A percentile compares a stretch with the other conserved stretches of the same genome.
These are phyloP conservation scores for Drosophila kikkawai DNA, from an alignment of 1,140 invertebrate genomes.

Conservation along the genomic window DNA sequence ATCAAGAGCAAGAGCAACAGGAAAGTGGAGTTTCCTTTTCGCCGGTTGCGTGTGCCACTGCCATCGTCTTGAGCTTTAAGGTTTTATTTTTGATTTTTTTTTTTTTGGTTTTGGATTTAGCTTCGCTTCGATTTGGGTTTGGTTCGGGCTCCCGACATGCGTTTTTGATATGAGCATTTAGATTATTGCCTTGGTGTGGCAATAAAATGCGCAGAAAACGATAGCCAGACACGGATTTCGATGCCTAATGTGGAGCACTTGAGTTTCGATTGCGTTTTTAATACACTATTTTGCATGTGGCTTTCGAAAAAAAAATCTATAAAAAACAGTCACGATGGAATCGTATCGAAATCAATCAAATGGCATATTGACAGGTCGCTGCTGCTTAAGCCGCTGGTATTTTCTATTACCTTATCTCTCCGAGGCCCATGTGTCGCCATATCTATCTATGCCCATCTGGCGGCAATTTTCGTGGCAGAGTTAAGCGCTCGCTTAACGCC, in stretches of 20 bases:
- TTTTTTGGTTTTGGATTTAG: constrained; percentile 10
- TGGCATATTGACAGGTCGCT: constrained; percentile 70
- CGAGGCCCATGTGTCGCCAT: constrained; percentile 42
- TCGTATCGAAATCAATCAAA: constrained; percentile 66
- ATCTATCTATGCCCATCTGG: constrained; percentile 67
- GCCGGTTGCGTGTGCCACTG: constrained; percentile 61
- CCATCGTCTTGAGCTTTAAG: constrained; percentile 34
- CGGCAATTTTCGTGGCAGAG: constrained; percentile 48
- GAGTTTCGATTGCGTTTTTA: constrained; percentile 33
- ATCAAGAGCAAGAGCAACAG: constrained; percentile 35
- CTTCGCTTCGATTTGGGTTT: constrained; percentile 21
- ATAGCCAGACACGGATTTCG: constrained; percentile 54
- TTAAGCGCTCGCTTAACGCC: constrained; percentile 61
- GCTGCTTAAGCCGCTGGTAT: constrained; percentile 49
- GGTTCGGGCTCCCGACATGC: constrained; percentile 47
- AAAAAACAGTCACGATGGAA: constrained; percentile 11
- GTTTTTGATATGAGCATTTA: constrained; percentile 73
- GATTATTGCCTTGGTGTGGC: constrained; percentile 58
- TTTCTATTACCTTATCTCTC: constrained; percentile 56
- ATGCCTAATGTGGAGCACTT: constrained; percentile 42
- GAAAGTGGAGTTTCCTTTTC: constrained; percentile 35
- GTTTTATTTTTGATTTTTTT: background rate
- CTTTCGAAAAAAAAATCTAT: constrained; percentile 17
- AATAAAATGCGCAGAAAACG: constrained; percentile 60
- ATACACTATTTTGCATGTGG: constrained; percentile 15